phyloP scores from a whole-genome alignment of 2,888 invertebrate genomes.

The Molanna angustata region DNA sequence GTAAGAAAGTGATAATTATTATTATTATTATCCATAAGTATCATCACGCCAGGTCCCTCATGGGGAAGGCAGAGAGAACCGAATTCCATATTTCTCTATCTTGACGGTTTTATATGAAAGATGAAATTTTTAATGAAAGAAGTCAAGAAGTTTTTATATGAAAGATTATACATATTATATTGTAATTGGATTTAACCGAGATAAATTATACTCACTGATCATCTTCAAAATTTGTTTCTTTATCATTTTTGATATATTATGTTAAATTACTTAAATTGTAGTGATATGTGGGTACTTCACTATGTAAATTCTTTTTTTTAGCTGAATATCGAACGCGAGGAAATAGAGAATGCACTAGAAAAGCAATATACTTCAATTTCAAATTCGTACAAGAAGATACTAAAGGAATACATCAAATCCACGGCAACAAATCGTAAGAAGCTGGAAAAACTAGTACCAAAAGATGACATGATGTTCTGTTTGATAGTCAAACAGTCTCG shows the following conservation, averaged over 20 bases:
- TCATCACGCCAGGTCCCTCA: too few species aligned
- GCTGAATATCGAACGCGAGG: constrained; percentile 12
- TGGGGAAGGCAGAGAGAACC: too few species aligned
- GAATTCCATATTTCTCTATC: too few species aligned
- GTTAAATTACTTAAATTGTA: too few species aligned
- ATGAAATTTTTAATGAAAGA: too few species aligned
- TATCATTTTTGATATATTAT: too few species aligned
- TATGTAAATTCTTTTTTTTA: constrained; percentile 8
- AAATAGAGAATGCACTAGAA: constrained; percentile 9
- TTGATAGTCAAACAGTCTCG: constrained; percentile 12
- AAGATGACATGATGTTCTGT: constrained; percentile 10
- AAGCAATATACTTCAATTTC: constrained; percentile 1
- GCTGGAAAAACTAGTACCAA: constrained; percentile 7
- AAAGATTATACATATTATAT: too few species aligned
- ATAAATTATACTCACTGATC: not conserved
- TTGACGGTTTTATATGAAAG: too few species aligned
- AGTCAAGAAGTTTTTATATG: too few species aligned
- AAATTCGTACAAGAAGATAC: constrained; percentile 11
- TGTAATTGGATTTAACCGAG: not conserved
- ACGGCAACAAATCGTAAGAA: constrained; percentile 8
- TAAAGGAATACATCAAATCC: constrained; percentile 7
- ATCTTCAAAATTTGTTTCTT: not conserved
- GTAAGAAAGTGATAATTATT: too few species aligned
- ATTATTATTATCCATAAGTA: too few species aligned
- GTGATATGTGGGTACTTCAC: too few species aligned